Evolutionary conservation across 2,113 vertebrate genomes (phyloP), one percentile per base, ranked within the genome.

Genomic region (Sturnira hondurensis): DNA sequence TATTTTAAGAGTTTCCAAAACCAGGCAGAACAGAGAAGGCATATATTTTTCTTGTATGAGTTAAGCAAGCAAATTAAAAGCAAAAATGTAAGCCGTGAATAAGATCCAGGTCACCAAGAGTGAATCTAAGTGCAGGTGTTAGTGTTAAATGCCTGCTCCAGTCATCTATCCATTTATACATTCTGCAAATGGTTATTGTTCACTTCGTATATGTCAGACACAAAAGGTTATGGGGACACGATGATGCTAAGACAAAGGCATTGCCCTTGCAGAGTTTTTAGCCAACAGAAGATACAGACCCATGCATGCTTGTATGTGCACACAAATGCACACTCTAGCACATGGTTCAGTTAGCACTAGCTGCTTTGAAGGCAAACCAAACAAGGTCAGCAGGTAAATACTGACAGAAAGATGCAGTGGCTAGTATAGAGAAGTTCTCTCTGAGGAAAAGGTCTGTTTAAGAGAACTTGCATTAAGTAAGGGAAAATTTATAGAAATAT

Each of bases 1-100:
- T 43, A 86, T 86, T 28, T 89, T 63, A 82, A 94, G 24, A 43
- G 14, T 94, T 92, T 86, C 11, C 28, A 93, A 93, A 33, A 22
- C 4, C 11, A 54, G 1, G 52, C 24, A 80, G 26, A 94, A 43
- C 16, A 78, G 17, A 92, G 31, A 90, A 91, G 10, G 16, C 6
- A 20, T 61, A 19, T 7, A 41, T 73, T 56, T 83, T 81, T 16
- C 19, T 74, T 41, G 5, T 58, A 28, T 36, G 1, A 61, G 26
- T 22, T 74, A 84, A 82, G 4, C 13, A 70, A 96, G 10, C 7
- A 86, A 81, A 17, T 70, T 24, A 9, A 88, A 94, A 86, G 61
- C 26, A 77, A 95, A 89, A 41, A 19, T 52, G 2, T 14, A 81
- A 92, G 6, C 15, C 28, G 17, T 73, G 20, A 93, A 45, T 81